Conservation (phyloP, 92 coral and sea anemone genomes). For the Zoanthus gigantus region DNA sequence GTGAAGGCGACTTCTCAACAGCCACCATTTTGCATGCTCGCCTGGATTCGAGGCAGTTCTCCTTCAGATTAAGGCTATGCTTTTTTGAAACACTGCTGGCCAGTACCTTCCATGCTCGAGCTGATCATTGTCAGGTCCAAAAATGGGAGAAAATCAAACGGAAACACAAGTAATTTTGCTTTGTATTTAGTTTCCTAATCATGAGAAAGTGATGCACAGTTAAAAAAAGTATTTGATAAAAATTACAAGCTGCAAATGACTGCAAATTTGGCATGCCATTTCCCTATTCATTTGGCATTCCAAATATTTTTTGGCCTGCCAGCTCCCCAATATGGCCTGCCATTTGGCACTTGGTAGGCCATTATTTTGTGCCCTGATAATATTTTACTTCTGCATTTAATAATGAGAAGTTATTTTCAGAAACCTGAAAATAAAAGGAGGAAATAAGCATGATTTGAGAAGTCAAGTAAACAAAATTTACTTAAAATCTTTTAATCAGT, state of each 20-base stretch:
- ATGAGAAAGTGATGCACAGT: no score
- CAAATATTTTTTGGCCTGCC: constrained; percentile 21
- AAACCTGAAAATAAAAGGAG: no score
- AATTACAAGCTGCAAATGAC: background rate
- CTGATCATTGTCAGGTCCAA: background rate
- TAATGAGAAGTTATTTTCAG: no score
- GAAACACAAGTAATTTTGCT: no score
- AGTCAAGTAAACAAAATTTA: no score
- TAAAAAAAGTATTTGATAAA: no score
- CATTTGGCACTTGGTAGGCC: background rate
- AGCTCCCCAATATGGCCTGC: constrained; percentile 6
- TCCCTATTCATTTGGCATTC: background rate
- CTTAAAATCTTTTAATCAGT: no score
- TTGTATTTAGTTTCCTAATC: no score
- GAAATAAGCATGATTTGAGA: no score
- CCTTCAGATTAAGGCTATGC: constrained; percentile 8
- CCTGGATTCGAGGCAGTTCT: constrained; percentile 14
- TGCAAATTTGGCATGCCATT: constrained; percentile 20
- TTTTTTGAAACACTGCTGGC: constrained; percentile 11
- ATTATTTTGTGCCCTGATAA: background rate
- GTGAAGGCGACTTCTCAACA: background rate
- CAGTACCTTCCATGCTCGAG: background rate
- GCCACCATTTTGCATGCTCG: background rate
- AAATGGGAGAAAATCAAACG: background rate
- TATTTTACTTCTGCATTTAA: no score